phyloP scores from a whole-genome alignment of 2,888 invertebrate genomes.

The Ophraella communa region DNA sequence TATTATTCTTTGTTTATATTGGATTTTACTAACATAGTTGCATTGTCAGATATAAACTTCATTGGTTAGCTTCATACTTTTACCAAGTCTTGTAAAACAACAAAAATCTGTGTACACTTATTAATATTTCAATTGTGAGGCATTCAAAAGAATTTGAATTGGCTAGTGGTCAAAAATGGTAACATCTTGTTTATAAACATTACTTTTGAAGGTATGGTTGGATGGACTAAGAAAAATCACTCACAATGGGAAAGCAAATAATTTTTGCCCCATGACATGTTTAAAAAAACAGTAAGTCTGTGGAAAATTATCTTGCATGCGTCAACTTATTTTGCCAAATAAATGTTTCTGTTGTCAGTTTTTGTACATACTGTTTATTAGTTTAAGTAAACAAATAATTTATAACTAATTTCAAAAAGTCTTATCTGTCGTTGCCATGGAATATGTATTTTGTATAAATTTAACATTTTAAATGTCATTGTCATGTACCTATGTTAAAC shows the following conservation, averaged over 20 bases:
- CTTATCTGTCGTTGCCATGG: neutral
- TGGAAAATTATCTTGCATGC: constrained; percentile 28
- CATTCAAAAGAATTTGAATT: neutral
- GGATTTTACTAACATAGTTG: too few species aligned
- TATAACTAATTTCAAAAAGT: neutral
- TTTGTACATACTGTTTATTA: constrained; percentile 2
- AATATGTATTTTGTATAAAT: neutral
- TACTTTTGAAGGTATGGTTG: constrained; percentile 85
- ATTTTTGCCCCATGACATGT: constrained; percentile 98
- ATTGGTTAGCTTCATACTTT: neutral
- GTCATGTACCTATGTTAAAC: too few species aligned
- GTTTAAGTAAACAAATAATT: neutral
- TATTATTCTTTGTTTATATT: too few species aligned
- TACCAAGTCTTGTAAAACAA: neutral
- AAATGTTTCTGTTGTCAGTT: constrained; percentile 29
- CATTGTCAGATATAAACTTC: too few species aligned
- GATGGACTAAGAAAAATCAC: constrained; percentile 93
- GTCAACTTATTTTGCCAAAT: constrained; percentile 17
- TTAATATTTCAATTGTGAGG: neutral
- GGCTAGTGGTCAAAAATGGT: neutral
- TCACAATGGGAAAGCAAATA: constrained; percentile 98
- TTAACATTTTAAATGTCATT: neutral
- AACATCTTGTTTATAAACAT: constrained; percentile 14
- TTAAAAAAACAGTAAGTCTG: constrained; percentile 98
- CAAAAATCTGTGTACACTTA: neutral